Percentiles rank a stretch among this genome's conserved stretches.
phyloP scores from a whole-genome alignment of 2,797 vertebrate species.

The Darevskia mixta region DNA sequence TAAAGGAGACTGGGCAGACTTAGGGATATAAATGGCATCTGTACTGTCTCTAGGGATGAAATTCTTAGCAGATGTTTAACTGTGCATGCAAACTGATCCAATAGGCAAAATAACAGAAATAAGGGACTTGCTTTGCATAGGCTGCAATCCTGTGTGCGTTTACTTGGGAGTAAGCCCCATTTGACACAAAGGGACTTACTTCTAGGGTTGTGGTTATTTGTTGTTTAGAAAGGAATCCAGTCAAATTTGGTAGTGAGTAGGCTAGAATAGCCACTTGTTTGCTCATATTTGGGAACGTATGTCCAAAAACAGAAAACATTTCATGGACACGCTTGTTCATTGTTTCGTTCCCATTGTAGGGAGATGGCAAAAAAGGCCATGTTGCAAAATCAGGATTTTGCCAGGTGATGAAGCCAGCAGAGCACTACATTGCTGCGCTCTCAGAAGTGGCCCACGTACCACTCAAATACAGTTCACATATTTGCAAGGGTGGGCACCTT shows the following conservation, averaged over 20 bases:
- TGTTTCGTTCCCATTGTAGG: not conserved
- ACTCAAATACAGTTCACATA: not conserved
- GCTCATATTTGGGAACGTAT: not conserved
- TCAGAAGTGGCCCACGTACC: not conserved
- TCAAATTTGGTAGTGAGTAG: not conserved
- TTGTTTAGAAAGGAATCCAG: too few relatives aligned
- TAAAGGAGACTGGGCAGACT: slow-evolving; percentile 33
- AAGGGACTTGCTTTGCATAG: not conserved
- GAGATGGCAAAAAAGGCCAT: not conserved
- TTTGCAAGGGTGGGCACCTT: not conserved
- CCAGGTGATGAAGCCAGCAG: not conserved
- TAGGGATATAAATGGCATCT: slow-evolving; percentile 37
- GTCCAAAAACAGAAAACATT: not conserved
- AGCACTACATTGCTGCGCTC: not conserved
- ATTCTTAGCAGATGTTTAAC: not conserved
- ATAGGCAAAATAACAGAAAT: not conserved
- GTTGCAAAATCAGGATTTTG: not conserved
- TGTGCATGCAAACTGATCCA: not conserved
- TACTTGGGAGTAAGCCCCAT: not conserved
- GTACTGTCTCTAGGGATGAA: not conserved
- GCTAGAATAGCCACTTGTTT: not conserved
- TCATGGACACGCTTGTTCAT: not conserved
- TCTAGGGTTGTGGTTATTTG: too few relatives aligned
- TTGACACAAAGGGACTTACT: not conserved
- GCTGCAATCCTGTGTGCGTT: too few relatives aligned